Percentiles rank a stretch among this genome's conserved stretches.
Evolutionary conservation across 2,797 vertebrate species (phyloP).

Genomic region (Heliangelus exortis): DNA sequence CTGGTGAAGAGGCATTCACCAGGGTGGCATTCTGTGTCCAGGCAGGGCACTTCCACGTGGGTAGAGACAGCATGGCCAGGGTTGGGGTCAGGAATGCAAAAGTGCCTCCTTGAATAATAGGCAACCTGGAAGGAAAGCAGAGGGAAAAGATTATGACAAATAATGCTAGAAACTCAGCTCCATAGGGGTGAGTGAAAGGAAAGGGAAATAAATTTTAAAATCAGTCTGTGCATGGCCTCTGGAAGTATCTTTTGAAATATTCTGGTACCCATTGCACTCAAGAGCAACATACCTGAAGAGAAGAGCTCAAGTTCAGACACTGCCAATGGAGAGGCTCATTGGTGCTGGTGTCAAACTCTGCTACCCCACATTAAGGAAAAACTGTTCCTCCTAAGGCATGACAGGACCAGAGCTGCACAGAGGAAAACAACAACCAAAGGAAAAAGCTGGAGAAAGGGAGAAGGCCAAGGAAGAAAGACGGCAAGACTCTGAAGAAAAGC

Average conservation of each 20-base stretch:
- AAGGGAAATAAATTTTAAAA: background rate
- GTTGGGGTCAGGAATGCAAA: conserved; percentile 91
- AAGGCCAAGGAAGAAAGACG: background rate
- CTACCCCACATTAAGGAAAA: accelerated
- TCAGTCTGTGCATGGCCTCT: background rate
- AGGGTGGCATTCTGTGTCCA: conserved; percentile 90
- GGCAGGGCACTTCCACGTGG: conserved; percentile 89
- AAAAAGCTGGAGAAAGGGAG: background rate
- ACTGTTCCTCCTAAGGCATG: background rate
- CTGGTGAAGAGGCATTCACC: conserved; percentile 87
- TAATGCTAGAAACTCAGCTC: background rate
- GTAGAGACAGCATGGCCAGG: conserved; percentile 93
- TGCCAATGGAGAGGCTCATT: background rate
- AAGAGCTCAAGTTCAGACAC: background rate
- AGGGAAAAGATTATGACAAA: background rate
- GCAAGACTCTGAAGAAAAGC: background rate
- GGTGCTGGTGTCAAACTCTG: background rate
- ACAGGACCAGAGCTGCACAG: background rate
- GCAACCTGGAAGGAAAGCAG: conserved; percentile 81
- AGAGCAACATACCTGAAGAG: background rate
- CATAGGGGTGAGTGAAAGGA: background rate
- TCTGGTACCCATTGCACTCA: background rate
- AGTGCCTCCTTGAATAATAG: conserved; percentile 95
- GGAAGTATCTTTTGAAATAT: background rate
- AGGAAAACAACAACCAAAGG: background rate